A percentile compares a stretch with the other conserved stretches of the same genome.
These are phyloP conservation scores for Amphiprion ocellaris DNA, from an alignment of 2,113 vertebrate species.

Conservation along the genomic window DNA sequence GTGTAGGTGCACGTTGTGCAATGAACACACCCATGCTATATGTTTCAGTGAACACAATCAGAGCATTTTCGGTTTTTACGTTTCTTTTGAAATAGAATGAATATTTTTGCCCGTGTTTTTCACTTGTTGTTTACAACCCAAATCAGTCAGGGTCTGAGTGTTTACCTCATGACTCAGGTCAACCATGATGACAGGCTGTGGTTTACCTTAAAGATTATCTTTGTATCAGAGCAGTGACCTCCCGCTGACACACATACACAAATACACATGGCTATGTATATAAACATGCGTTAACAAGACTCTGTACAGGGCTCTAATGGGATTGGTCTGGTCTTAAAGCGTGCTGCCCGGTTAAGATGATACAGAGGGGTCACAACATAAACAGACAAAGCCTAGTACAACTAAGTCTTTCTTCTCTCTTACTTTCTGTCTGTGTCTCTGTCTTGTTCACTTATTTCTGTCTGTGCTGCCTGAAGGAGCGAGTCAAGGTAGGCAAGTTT, in stretches of 20 bases:
- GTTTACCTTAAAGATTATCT: constrained; percentile 39
- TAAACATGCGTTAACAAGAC: constrained; percentile 12
- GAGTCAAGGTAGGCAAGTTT: constrained; percentile 72
- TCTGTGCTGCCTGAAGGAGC: constrained; percentile 67
- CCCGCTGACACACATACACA: constrained; percentile 21
- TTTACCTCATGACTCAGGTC: constrained; percentile 27
- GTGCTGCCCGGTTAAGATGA: constrained; percentile 31
- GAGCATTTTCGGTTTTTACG: no score
- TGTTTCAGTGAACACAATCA: background rate
- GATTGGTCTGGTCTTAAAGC: constrained; percentile 63
- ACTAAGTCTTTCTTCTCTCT: constrained; percentile 10
- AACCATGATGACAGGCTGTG: constrained; percentile 9
- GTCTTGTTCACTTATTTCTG: background rate
- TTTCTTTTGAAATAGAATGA: background rate
- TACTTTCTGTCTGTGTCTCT: background rate
- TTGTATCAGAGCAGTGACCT: background rate
- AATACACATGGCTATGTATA: constrained; percentile 5
- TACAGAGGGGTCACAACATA: constrained; percentile 22
- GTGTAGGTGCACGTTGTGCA: background rate
- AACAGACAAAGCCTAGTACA: constrained; percentile 11
- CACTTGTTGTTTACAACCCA: background rate
- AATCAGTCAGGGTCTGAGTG: constrained; percentile 9
- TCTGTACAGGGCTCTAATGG: constrained; percentile 49
- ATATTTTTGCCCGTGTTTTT: background rate
- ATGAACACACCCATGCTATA: background rate